Conservation (phyloP, 2,797 vertebrate genomes). For the Pampus argenteus region DNA sequence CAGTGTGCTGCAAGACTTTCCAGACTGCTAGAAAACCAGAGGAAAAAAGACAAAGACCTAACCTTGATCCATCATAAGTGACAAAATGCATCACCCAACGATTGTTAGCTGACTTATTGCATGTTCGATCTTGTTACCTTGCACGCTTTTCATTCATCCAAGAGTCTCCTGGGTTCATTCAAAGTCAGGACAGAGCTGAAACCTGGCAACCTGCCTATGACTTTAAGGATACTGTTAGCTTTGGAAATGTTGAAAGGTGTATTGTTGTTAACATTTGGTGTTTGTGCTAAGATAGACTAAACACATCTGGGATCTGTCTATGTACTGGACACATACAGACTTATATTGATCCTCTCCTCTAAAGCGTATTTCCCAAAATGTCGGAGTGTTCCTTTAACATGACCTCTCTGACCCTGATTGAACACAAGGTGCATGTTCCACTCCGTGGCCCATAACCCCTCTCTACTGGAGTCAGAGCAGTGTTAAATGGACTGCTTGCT, state of each 20-base stretch:
- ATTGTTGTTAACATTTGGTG: background rate
- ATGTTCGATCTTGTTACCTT: too few relatives aligned
- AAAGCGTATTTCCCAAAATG: constrained; percentile 10
- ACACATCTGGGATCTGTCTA: background rate
- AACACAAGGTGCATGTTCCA: constrained; percentile 31
- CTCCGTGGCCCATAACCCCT: constrained; percentile 19
- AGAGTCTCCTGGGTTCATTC: too few relatives aligned
- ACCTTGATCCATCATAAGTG: too few relatives aligned
- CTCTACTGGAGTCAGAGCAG: constrained; percentile 35
- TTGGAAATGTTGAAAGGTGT: background rate
- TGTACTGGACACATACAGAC: background rate
- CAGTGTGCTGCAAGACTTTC: too few relatives aligned
- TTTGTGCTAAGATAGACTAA: constrained; percentile 5
- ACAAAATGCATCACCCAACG: too few relatives aligned
- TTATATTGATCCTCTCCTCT: background rate
- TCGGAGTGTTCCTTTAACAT: constrained; percentile 12
- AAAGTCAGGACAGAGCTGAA: too few relatives aligned
- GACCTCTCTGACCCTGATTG: constrained; percentile 12
- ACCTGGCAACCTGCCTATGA: too few relatives aligned
- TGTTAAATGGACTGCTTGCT: constrained; percentile 48
- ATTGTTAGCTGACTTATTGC: too few relatives aligned
- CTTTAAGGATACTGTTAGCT: too few relatives aligned
- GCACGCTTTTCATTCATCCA: too few relatives aligned
- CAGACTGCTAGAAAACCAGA: too few relatives aligned
- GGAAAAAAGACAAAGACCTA: too few relatives aligned